Evolutionary conservation across 2,797 vertebrate species (phyloP).

Genomic region (Sitta carolinensis): DNA sequence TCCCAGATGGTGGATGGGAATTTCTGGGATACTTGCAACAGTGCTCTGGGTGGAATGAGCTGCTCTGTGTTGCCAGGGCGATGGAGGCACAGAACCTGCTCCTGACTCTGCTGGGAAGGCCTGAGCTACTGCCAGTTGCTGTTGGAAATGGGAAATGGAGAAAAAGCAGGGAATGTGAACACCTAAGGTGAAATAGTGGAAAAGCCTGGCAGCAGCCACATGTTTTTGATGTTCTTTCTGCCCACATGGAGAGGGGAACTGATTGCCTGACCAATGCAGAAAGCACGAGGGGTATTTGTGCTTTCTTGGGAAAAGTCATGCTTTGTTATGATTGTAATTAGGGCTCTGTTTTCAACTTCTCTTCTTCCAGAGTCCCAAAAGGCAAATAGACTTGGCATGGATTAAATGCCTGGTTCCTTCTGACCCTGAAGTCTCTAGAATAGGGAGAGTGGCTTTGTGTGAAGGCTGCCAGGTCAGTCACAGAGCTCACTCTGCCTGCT

Average conservation of each 20-base stretch:
- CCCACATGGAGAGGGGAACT: not conserved
- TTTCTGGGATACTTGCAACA: not conserved
- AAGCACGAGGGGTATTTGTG: not conserved
- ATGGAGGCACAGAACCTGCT: not conserved
- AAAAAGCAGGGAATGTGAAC: not conserved
- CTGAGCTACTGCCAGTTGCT: not conserved
- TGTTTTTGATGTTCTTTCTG: not conserved
- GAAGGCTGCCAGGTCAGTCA: not conserved
- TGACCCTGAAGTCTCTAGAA: not conserved
- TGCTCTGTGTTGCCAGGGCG: not conserved
- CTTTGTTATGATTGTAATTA: not conserved
- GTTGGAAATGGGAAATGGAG: not conserved
- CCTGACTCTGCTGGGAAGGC: not conserved
- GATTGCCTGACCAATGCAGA: not conserved
- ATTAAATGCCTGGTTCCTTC: not conserved
- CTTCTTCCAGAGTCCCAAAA: not conserved
- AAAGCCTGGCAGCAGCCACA: not conserved
- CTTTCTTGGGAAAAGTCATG: not conserved
- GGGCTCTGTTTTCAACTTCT: not conserved
- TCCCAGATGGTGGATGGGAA: rapidly evolving
- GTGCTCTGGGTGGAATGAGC: not conserved
- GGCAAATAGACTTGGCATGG: not conserved
- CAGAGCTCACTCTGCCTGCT: not conserved
- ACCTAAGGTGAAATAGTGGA: not conserved
- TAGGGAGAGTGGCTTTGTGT: not conserved